A percentile compares a stretch with the other conserved stretches of the same genome.
Evolutionary conservation across 2,113 vertebrate species (phyloP).

Genomic region (Hippocampus guttulatus): DNA sequence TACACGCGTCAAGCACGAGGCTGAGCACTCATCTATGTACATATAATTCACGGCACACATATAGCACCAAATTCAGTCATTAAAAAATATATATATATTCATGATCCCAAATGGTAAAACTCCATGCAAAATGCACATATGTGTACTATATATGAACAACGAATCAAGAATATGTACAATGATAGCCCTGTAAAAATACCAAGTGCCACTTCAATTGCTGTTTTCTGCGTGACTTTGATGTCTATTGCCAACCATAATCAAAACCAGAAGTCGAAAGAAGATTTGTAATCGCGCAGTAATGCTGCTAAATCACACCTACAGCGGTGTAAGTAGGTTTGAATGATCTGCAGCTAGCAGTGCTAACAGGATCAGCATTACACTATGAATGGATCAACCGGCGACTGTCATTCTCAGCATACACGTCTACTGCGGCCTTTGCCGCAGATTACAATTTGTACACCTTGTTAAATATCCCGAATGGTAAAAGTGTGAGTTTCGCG

Average conservation of each 20-base stretch:
- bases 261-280: conserved; percentile 25
- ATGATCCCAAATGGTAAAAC: background rate
- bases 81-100: background rate
- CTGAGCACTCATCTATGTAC: conserved; percentile 3
- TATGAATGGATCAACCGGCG: conserved; percentile 65
- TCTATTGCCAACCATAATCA: background rate
- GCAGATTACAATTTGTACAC: conserved; percentile 69
- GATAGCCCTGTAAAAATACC: background rate
- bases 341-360: conserved; percentile 51
- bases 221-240: background rate
- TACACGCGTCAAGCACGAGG: conserved; percentile 25
- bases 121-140: background rate
- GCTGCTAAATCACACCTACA: conserved; percentile 24
- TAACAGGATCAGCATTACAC: conserved; percentile 70
- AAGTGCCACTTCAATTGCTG: background rate
- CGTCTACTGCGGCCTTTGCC: conserved; percentile 58
- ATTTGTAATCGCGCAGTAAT: conserved; percentile 19
- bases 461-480: conserved; percentile 67
- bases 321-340: conserved; percentile 49
- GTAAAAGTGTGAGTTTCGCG: conserved; percentile 64
- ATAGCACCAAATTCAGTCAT: background rate
- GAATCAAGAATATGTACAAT: background rate
- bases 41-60: background rate
- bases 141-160: no score
- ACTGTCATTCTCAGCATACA: conserved; percentile 62